Conservation (phyloP, 2,113 vertebrate genomes). For the Hystrix cristata region DNA sequence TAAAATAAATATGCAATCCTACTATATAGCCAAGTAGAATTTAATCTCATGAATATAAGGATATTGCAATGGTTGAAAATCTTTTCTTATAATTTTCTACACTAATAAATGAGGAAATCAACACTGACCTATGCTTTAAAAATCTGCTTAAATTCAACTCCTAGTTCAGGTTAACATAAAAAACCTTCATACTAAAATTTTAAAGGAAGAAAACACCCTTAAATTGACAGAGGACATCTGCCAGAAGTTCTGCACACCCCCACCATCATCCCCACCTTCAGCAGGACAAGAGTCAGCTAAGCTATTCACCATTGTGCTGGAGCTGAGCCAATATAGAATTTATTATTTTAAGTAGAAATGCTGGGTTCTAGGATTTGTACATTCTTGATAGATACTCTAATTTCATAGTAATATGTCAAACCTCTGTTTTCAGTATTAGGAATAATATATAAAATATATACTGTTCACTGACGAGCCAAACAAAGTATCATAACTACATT, state of each 20-base stretch:
- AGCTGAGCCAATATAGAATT: not conserved
- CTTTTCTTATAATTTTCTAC: conserved; percentile 25
- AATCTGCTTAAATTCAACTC: conserved; percentile 24
- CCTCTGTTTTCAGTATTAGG: not conserved
- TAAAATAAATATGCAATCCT: not conserved
- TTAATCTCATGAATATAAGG: not conserved
- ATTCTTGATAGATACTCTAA: conserved; percentile 21
- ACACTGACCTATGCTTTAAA: conserved; percentile 23
- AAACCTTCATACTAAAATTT: not conserved
- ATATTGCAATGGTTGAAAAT: not conserved
- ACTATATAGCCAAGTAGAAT: not conserved
- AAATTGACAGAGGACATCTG: not conserved
- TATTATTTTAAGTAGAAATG: conserved; percentile 5
- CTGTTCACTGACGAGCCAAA: conserved; percentile 16
- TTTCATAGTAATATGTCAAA: not conserved
- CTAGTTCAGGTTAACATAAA: conserved; percentile 48
- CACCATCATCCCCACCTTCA: too few species aligned
- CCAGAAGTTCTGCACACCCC: not conserved
- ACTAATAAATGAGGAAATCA: conserved; percentile 36
- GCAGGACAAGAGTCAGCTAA: not conserved
- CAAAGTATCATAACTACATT: not conserved
- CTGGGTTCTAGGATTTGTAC: not conserved
- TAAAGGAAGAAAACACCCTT: conserved; percentile 11
- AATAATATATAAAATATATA: not conserved
- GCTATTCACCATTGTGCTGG: not conserved